Percentiles rank a stretch among this genome's conserved stretches.
These are phyloP conservation scores for Pithys albifrons DNA, from an alignment of 2,113 vertebrate genomes.

Conservation along the genomic window DNA sequence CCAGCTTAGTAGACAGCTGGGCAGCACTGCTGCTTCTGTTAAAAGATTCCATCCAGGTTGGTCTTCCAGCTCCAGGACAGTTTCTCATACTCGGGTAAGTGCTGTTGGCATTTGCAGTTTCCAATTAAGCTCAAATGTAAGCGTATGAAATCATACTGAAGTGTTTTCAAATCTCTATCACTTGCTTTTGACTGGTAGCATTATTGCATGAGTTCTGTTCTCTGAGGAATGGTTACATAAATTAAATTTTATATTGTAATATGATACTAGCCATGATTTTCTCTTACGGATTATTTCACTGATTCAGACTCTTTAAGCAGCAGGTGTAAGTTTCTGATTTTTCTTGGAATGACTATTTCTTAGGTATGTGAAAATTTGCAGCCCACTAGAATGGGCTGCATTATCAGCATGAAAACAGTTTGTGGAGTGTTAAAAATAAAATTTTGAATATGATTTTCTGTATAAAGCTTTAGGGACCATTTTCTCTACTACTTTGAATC, in stretches of 20 bases:
- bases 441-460: neutral
- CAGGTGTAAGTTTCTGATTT: neutral
- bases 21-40: constrained; percentile 89
- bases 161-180: neutral
- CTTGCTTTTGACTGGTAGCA: neutral
- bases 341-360: neutral
- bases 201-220: neutral
- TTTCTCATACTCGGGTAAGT: constrained; percentile 95
- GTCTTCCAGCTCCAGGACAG: constrained; percentile 93
- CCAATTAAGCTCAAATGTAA: neutral
- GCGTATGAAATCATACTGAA: neutral
- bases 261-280: neutral
- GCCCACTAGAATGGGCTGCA: neutral
- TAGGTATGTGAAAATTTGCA: neutral
- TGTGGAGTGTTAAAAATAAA: neutral
- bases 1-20: constrained; percentile 96
- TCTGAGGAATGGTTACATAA: neutral
- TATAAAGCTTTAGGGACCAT: neutral
- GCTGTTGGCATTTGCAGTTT: neutral
- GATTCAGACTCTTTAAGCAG: neutral
- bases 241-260: neutral
- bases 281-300: neutral
- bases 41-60: constrained; percentile 93
- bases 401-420: neutral
- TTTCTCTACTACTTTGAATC: neutral